Evolutionary conservation across 23 tunicate species (phyloP).

Genomic region (Trididemnum nubilum): DNA sequence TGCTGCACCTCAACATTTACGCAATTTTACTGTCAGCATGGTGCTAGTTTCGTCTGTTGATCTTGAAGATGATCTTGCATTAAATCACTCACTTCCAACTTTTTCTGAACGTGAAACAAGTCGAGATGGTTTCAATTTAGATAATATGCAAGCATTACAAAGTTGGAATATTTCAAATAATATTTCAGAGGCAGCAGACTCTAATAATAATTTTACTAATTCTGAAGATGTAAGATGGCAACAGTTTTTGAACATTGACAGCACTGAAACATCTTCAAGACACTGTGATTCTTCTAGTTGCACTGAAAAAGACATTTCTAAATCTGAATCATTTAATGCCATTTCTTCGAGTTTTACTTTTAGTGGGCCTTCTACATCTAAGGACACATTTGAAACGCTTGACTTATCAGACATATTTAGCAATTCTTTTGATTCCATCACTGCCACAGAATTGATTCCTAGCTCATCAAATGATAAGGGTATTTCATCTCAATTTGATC

Average conservation of each 20-base stretch:
- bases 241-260: conserved; percentile 6
- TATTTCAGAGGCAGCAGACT: background rate
- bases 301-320: background rate
- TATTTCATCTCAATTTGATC: too few species aligned
- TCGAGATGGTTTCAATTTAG: background rate
- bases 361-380: too few species aligned
- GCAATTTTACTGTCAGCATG: conserved; percentile 2
- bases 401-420: too few species aligned
- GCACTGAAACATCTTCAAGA: background rate
- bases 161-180: background rate
- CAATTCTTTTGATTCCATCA: too few species aligned
- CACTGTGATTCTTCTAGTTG: background rate
- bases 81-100: background rate
- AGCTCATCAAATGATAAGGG: too few species aligned
- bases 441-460: too few species aligned
- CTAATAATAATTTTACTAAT: conserved; percentile 9
- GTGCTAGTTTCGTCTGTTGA: conserved; percentile 3
- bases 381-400: too few species aligned
- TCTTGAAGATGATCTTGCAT: background rate
- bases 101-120: background rate
- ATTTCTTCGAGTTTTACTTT: too few species aligned
- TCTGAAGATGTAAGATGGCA: conserved; percentile 36
- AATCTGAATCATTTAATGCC: background rate
- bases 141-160: background rate
- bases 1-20: background rate